A percentile compares a stretch with the other conserved stretches of the same genome.
Evolutionary conservation across 2,113 vertebrate species (phyloP).

Genomic region (Podilymbus podiceps): DNA sequence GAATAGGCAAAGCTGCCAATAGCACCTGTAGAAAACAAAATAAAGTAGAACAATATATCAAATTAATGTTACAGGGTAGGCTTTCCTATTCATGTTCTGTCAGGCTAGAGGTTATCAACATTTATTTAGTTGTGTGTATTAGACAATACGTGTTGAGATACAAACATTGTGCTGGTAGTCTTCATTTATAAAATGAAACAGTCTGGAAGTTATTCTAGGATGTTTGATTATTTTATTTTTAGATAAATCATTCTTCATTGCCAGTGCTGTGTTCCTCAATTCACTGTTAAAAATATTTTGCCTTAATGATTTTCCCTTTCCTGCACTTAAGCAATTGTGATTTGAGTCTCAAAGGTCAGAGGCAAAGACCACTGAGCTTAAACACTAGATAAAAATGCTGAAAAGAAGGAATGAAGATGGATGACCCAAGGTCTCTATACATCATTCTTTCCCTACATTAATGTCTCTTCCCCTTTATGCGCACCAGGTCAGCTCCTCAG

Average conservation of each 20-base stretch:
- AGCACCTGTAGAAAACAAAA: neutral
- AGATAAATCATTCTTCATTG: neutral
- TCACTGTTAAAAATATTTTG: constrained; percentile 21
- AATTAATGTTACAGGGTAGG: neutral
- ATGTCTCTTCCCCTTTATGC: neutral
- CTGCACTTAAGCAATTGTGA: neutral
- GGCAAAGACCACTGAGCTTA: neutral
- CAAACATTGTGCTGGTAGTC: neutral
- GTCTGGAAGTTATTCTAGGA: constrained; percentile 20
- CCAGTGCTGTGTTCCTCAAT: neutral
- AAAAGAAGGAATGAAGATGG: neutral
- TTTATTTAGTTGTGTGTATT: neutral
- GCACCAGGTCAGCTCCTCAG: neutral
- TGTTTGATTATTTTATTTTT: constrained; percentile 12
- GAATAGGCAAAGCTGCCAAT: neutral
- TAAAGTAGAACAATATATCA: neutral
- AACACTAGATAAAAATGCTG: neutral
- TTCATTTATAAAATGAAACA: neutral
- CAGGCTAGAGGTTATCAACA: neutral
- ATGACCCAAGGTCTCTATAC: neutral
- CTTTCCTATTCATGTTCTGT: neutral
- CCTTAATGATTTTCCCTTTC: neutral
- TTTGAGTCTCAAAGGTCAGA: neutral
- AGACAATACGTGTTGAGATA: neutral
- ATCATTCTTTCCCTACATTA: fast-evolving